Conservation (phyloP, 2,113 vertebrate genomes). For the Mystacornis crossleyi region DNA sequence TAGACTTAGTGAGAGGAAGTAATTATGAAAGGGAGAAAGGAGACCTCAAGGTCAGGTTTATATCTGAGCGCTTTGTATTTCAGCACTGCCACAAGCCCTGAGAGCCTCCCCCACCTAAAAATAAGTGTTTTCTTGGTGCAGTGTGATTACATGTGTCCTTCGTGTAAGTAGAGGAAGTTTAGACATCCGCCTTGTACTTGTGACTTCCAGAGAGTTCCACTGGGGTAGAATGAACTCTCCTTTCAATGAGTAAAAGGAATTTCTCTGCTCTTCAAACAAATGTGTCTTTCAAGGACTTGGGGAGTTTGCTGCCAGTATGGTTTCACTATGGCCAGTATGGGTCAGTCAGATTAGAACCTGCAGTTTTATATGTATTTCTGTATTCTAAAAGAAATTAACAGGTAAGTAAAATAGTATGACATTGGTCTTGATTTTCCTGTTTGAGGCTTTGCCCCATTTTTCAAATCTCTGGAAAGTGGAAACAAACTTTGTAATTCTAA, state of each 20-base stretch:
- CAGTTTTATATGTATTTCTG: not conserved
- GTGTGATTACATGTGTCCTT: accelerated
- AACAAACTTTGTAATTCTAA: not conserved
- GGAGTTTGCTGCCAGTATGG: not conserved
- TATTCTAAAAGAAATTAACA: not conserved
- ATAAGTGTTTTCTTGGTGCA: accelerated
- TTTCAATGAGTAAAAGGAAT: not conserved
- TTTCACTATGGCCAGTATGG: not conserved
- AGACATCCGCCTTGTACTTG: not conserved
- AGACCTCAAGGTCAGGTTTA: not conserved
- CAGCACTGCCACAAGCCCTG: not conserved
- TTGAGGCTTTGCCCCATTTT: not conserved
- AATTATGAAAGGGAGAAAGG: not conserved
- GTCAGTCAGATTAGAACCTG: not conserved
- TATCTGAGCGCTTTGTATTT: not conserved
- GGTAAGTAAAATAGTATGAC: not conserved
- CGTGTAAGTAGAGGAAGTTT: not conserved
- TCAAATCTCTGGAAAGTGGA: not conserved
- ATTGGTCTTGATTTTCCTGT: not conserved
- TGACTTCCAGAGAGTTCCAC: not conserved
- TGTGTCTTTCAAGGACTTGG: not conserved
- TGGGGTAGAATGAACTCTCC: not conserved
- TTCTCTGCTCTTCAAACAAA: not conserved
- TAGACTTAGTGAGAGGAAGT: not conserved
- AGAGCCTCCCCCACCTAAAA: not conserved